Conservation (phyloP, 2,888 invertebrate genomes). For the Dicycla oo region DNA sequence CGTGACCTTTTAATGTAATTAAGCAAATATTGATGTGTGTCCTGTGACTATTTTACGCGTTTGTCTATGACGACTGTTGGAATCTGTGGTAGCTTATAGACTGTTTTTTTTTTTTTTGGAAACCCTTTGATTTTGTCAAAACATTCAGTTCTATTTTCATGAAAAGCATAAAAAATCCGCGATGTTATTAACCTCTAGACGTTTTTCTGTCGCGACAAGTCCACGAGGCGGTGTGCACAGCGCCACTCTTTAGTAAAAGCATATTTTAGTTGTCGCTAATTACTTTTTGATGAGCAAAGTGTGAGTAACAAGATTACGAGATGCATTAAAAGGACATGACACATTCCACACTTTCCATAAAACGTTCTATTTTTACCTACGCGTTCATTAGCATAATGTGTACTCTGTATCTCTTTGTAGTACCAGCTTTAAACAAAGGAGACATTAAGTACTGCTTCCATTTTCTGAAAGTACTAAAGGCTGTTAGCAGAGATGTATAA, state of each 20-base stretch:
- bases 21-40: constrained; percentile 47
- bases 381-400: constrained; percentile 61
- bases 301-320: constrained; percentile 78
- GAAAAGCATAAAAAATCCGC: constrained; percentile 16
- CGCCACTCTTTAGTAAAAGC: constrained; percentile 71
- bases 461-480: constrained; percentile 52
- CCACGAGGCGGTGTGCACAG: constrained; percentile 54
- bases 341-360: constrained; percentile 62
- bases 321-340: constrained; percentile 75
- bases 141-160: neutral
- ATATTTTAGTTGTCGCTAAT: constrained; percentile 81
- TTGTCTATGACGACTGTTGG: neutral
- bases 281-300: constrained; percentile 84
- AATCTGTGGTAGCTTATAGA: no score
- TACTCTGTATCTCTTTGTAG: constrained; percentile 36
- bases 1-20: constrained; percentile 58
- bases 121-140: neutral
- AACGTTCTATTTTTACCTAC: constrained; percentile 52
- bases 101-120: neutral
- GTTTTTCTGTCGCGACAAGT: constrained; percentile 38
- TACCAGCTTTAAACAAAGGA: constrained; percentile 45
- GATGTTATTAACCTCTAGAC: constrained; percentile 47
- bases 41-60: constrained; percentile 19
- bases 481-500: constrained; percentile 53
- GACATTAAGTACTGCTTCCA: constrained; percentile 42